Percentiles rank a stretch among this genome's conserved stretches.
Evolutionary conservation across 2,113 vertebrate genomes (phyloP).

Genomic region (Setophaga kirtlandii): DNA sequence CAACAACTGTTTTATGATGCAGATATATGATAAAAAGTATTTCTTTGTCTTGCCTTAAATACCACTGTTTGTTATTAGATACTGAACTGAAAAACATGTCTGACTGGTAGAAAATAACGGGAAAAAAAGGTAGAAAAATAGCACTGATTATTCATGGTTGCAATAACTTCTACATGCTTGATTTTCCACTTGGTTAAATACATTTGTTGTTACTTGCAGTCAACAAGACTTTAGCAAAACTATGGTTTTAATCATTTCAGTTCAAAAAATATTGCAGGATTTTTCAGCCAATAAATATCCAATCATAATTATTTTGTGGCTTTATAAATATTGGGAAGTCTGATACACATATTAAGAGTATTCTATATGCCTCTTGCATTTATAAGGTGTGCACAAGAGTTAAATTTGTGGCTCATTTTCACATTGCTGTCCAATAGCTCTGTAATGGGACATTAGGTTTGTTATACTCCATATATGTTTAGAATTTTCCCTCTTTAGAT

Average conservation of each 20-base stretch:
- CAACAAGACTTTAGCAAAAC: neutral
- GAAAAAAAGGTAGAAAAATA: neutral
- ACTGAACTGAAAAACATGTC: neutral
- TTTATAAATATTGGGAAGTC: neutral
- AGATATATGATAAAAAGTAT: neutral
- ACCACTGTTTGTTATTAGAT: neutral
- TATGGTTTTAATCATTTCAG: neutral
- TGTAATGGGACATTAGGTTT: neutral
- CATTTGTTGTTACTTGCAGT: neutral
- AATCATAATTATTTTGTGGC: neutral
- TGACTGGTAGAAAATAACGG: neutral
- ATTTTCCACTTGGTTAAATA: neutral
- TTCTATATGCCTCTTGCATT: neutral
- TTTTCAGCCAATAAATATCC: neutral
- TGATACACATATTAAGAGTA: neutral
- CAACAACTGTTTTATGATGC: neutral
- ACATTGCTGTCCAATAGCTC: neutral
- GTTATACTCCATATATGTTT: neutral
- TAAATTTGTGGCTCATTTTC: neutral
- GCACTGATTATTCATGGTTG: neutral
- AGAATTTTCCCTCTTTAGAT: neutral
- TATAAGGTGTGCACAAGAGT: neutral
- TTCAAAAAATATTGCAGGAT: neutral
- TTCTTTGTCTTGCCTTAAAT: neutral
- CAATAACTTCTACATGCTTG: neutral